Percentiles rank a stretch among this genome's conserved stretches.
Conservation (phyloP, 2,888 invertebrate species). For the Drosophila monieri region DNA sequence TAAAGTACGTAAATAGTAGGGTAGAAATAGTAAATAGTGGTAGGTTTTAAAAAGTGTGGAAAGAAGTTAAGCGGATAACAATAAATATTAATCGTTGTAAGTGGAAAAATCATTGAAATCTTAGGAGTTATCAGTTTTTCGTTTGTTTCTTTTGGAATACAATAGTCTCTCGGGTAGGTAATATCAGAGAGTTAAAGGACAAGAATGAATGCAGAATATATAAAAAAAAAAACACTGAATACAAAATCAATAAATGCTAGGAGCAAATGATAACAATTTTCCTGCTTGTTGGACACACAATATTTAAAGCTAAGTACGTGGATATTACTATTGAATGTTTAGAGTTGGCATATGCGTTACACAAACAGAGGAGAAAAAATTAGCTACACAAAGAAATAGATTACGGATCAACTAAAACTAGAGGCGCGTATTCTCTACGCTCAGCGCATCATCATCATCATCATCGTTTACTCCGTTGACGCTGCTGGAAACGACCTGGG, state of each 20-base stretch:
- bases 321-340: conserved; percentile 34
- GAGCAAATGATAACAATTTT: conserved; percentile 28
- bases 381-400: conserved; percentile 38
- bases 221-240: conserved; percentile 11
- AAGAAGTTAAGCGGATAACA: conserved; percentile 20
- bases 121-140: conserved; percentile 64
- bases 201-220: not conserved
- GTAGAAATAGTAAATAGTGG: not conserved
- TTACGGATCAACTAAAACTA: conserved; percentile 58
- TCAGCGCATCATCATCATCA: conserved; percentile 78
- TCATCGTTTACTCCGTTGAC: conserved; percentile 6
- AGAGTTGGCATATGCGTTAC: conserved; percentile 42
- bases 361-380: conserved; percentile 26
- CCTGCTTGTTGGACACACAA: conserved; percentile 32
- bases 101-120: conserved; percentile 68
- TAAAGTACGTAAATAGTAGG: conserved; percentile 16
- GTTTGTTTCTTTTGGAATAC: conserved; percentile 26
- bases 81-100: conserved; percentile 66
- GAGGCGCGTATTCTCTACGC: conserved; percentile 83
- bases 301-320: conserved; percentile 61
- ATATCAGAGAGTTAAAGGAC: conserved; percentile 34
- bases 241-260: conserved; percentile 31
- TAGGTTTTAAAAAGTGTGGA: conserved; percentile 9
- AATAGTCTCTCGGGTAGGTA: conserved; percentile 22
- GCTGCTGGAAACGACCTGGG: conserved; percentile 37